Evolutionary conservation across 2,888 invertebrate genomes (phyloP).

Genomic region (Tuta absoluta): DNA sequence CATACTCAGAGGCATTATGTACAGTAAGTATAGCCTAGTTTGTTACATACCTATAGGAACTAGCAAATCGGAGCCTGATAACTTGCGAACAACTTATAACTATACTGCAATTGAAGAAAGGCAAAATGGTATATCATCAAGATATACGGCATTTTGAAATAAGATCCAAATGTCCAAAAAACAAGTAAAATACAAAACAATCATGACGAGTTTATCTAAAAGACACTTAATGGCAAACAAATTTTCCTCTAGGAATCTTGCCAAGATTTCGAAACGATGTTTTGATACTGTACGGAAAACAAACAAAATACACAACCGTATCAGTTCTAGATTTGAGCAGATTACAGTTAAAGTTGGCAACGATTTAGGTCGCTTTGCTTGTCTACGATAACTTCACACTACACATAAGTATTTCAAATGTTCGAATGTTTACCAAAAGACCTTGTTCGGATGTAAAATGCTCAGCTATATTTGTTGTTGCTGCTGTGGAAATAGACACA

Average conservation of each 20-base stretch:
- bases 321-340: slow-evolving; percentile 28
- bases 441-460: too few relatives aligned
- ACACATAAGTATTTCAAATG: not conserved
- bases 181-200: not conserved
- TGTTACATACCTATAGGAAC: too few relatives aligned
- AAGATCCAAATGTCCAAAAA: not conserved
- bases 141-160: not conserved
- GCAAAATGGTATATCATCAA: too few relatives aligned
- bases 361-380: not conserved
- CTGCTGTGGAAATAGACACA: too few relatives aligned
- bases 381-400: not conserved
- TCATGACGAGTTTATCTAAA: not conserved
- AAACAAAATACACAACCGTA: not conserved
- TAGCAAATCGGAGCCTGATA: too few relatives aligned
- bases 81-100: too few relatives aligned
- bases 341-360: slow-evolving; percentile 5
- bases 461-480: too few relatives aligned
- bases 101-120: too few relatives aligned
- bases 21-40: too few relatives aligned
- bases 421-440: too few relatives aligned
- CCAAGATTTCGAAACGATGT: slow-evolving; percentile 26
- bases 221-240: not conserved
- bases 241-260: not conserved
- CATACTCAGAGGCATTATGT: slow-evolving; percentile 74
- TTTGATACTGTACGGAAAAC: not conserved